These are phyloP conservation scores for Ruditapes philippinarum DNA, from an alignment of 1,140 invertebrate species.

Conservation along the genomic window DNA sequence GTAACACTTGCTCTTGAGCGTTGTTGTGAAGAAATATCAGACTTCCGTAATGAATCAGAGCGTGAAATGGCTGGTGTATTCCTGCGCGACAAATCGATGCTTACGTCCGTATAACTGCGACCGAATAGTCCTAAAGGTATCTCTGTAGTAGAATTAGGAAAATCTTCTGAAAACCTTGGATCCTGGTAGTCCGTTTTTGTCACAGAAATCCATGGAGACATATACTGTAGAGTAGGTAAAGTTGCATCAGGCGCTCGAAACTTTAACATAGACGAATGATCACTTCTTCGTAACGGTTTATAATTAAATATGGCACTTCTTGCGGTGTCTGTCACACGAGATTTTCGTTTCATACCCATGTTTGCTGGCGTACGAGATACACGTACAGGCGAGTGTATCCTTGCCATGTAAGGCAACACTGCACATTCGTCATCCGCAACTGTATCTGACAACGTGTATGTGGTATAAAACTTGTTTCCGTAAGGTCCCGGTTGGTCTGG, in stretches of 20 bases:
- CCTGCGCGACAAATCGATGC: constrained; percentile 26
- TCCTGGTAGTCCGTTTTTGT: constrained; percentile 54
- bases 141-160: not conserved
- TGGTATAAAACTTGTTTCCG: not conserved
- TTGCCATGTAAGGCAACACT: constrained; percentile 41
- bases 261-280: not conserved
- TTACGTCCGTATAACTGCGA: constrained; percentile 13
- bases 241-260: constrained; percentile 55
- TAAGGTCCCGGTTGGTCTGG: not conserved
- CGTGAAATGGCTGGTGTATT: constrained; percentile 6
- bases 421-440: not conserved
- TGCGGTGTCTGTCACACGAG: constrained; percentile 19
- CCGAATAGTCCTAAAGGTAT: not conserved
- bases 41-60: not conserved
- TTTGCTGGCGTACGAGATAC: constrained; percentile 33
- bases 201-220: constrained; percentile 52
- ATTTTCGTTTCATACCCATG: constrained; percentile 7
- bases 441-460: not conserved
- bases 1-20: not conserved
- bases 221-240: constrained; percentile 32
- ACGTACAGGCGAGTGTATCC: constrained; percentile 13
- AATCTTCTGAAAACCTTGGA: not conserved
- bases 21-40: not conserved
- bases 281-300: constrained; percentile 25
- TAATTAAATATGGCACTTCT: constrained; percentile 57